phyloP scores from a whole-genome alignment of 2,797 vertebrate species.

The Pachyuromys duprasi region DNA sequence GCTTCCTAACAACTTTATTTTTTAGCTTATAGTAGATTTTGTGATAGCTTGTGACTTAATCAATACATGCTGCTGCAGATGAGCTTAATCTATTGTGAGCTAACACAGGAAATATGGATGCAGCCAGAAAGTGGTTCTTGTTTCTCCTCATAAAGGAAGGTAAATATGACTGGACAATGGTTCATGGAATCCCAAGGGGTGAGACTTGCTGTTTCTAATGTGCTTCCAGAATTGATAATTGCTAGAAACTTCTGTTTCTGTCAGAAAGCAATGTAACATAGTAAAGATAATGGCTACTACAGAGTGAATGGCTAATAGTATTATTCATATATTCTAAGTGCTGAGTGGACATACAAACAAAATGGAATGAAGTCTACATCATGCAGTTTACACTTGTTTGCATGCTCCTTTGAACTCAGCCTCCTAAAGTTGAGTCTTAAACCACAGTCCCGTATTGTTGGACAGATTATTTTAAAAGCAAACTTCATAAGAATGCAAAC shows the following conservation, averaged over 20 bases:
- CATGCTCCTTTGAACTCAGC: slow-evolving; percentile 1
- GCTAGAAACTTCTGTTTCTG: background rate
- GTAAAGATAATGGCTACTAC: background rate
- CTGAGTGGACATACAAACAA: background rate
- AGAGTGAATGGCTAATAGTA: background rate
- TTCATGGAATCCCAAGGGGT: background rate
- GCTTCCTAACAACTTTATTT: slow-evolving; percentile 42
- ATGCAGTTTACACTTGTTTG: background rate
- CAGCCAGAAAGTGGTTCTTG: background rate
- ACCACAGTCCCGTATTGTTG: background rate
- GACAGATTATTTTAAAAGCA: slow-evolving; percentile 27
- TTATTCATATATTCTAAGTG: slow-evolving; percentile 40
- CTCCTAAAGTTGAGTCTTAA: slow-evolving; percentile 24
- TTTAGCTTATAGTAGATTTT: slow-evolving; percentile 54
- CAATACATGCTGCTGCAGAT: background rate
- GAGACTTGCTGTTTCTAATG: background rate
- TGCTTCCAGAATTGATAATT: background rate
- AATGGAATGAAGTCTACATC: background rate
- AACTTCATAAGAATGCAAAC: background rate
- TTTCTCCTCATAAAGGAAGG: slow-evolving; percentile 6
- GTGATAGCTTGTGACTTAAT: background rate
- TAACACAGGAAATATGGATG: background rate
- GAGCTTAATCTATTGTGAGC: background rate
- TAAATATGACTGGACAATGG: background rate
- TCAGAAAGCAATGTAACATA: slow-evolving; percentile 17